Base-by-base conservation (phyloP, 2,888 invertebrate species). In the Carpatolechia fugitivella region DNA sequence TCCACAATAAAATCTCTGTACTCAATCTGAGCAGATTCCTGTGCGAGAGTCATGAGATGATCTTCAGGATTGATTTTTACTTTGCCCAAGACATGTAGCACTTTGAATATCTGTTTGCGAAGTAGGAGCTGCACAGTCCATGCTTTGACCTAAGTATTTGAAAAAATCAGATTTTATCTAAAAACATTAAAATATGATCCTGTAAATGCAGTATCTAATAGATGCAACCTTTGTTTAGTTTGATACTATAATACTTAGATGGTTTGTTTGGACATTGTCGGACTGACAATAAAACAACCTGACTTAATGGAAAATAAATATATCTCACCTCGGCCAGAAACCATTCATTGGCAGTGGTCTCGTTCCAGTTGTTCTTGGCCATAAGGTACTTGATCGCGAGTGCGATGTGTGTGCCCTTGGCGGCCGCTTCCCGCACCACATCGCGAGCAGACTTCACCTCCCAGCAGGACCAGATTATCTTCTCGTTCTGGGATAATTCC, bases 391-490 rank as follows among this genome's bases (percentile, higher is more conserved):
- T 90, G 52, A 92, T 76, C 38, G 93, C 93, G 54, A 94, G 75
- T 33, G 85, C 80, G 46, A 93, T 90, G 65, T 93, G 92, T 29
- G 91, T 91, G 14, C 94, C 94, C 73, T 94, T 94, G 1, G 92
- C 92, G 30, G 93, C 93, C 11, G 94, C 93, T 75, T 94, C 94
- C 64, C 94, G 84, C 0, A 92, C 92, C 41, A 94, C 92, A 78
- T 94, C 93, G 69, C 92, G 83, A 31, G 92, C 88, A 38, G 92
- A 91, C 63, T 93, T 91, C 54, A 82, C 88, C 59, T 91, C 91
- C 94, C 94, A 94, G 62, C 92, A 93, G 52, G 89, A 86, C 94
- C 94, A 94, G 63, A 94, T 89, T 50, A 88, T 91, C 65, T 91
- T 91, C 62, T 91, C 85, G 78, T 92, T 91, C 73, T 91, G 91